These are phyloP conservation scores for Eupristina koningsbergeri DNA, from an alignment of 1,140 invertebrate genomes.

Conservation along the genomic window DNA sequence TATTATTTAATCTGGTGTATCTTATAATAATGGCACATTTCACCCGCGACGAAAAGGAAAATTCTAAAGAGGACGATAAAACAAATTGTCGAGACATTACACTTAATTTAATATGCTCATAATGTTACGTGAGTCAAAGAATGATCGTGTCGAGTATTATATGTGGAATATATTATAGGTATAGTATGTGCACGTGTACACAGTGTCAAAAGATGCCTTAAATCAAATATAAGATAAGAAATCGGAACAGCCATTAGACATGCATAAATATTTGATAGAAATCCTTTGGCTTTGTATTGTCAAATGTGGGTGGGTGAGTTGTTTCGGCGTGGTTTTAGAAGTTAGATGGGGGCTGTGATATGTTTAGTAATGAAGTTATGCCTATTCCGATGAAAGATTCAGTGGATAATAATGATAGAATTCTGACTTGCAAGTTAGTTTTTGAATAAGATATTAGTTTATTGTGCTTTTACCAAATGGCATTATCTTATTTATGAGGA, in stretches of 20 bases:
- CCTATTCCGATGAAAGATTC: constrained; percentile 27
- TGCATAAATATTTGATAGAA: constrained; percentile 11
- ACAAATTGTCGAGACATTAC: not conserved
- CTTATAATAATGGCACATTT: too few relatives aligned
- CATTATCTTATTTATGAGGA: not conserved
- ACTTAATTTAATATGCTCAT: not conserved
- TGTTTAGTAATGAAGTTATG: constrained; percentile 41
- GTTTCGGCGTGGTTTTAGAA: constrained; percentile 8
- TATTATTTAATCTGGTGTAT: too few relatives aligned
- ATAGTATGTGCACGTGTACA: not conserved
- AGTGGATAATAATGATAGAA: not conserved
- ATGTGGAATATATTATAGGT: not conserved
- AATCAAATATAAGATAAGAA: constrained; percentile 9
- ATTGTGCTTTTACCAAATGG: not conserved
- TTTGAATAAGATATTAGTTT: constrained; percentile 5
- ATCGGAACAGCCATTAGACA: not conserved
- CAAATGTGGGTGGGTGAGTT: not conserved
- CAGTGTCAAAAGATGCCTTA: not conserved
- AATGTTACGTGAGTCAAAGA: not conserved
- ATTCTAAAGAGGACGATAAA: not conserved
- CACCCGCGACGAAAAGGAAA: not conserved
- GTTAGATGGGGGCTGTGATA: constrained; percentile 30
- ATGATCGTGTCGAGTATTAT: not conserved
- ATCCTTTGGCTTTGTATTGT: constrained; percentile 13
- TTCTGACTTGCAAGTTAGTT: not conserved